These are phyloP conservation scores for Pelvicachromis taeniatus DNA, from an alignment of 2,113 vertebrate genomes.

Conservation along the genomic window DNA sequence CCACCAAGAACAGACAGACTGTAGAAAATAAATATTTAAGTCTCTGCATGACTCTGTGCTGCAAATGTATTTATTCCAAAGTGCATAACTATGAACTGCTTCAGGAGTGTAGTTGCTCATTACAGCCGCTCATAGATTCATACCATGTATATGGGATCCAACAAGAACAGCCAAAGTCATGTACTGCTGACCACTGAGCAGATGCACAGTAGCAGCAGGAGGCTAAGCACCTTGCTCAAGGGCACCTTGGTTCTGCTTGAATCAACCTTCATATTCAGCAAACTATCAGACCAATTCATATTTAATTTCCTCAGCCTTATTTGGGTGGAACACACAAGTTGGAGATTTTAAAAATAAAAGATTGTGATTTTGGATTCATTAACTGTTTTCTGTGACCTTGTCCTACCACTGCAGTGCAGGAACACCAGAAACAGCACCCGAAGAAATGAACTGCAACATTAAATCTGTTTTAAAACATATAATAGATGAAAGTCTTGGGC, in stretches of 20 bases:
- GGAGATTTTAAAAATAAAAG: neutral
- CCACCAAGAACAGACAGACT: neutral
- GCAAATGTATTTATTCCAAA: neutral
- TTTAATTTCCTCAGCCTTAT: neutral
- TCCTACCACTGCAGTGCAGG: neutral
- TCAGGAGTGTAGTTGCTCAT: neutral
- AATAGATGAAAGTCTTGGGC: neutral
- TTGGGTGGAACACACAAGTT: neutral
- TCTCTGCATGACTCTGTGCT: neutral
- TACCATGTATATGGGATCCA: neutral
- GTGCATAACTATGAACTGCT: neutral
- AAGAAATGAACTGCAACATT: neutral
- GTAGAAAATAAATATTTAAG: neutral
- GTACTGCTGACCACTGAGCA: constrained; percentile 25
- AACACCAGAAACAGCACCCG: neutral
- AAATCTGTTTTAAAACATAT: neutral
- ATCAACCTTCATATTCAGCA: neutral
- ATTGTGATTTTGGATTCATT: neutral
- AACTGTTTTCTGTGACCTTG: neutral
- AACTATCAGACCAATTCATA: neutral
- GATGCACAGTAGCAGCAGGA: constrained; percentile 18
- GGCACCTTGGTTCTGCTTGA: constrained; percentile 25
- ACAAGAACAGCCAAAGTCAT: neutral
- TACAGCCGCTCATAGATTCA: neutral
- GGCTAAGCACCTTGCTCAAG: constrained; percentile 41